A percentile compares a stretch with the other conserved stretches of the same genome.
phyloP scores from a whole-genome alignment of 2,797 vertebrate species.

The Choloepus didactylus region DNA sequence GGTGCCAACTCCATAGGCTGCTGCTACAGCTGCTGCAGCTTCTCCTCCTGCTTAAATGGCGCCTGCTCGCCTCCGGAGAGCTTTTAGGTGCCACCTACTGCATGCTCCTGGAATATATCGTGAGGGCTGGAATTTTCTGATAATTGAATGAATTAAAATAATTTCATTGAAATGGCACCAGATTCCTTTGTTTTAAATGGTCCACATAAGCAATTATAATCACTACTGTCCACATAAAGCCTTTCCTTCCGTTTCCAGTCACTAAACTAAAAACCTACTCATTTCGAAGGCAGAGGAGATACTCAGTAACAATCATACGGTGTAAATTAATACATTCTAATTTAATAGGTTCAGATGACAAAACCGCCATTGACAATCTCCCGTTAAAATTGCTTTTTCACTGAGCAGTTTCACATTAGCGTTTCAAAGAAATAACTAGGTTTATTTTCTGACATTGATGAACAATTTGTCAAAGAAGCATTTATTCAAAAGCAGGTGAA shows the following conservation, averaged over 20 bases:
- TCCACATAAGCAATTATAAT: background rate
- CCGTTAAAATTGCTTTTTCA: background rate
- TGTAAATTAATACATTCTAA: background rate
- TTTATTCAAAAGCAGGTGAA: background rate
- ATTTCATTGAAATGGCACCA: conserved; percentile 8
- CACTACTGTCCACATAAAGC: background rate
- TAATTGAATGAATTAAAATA: conserved; percentile 22
- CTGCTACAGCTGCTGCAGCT: conserved; percentile 10
- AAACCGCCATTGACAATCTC: background rate
- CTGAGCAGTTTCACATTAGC: background rate
- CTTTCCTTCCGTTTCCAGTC: background rate
- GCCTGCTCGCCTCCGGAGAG: conserved; percentile 37
- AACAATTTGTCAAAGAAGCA: background rate
- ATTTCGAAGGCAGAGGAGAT: background rate
- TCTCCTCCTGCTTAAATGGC: conserved; percentile 60
- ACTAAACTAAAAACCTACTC: background rate
- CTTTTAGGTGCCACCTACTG: conserved; percentile 75
- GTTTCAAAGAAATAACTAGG: background rate
- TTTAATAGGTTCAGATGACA: background rate
- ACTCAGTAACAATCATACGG: background rate
- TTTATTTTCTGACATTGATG: conserved; percentile 10
- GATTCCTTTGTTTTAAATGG: background rate
- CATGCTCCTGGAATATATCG: conserved; percentile 37
- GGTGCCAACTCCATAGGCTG: background rate
- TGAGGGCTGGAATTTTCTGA: conserved; percentile 9